Evolutionary conservation across 2,888 invertebrate genomes (phyloP), one percentile per base, ranked within the genome.

Genomic region (Petrophora chlorosata): DNA sequence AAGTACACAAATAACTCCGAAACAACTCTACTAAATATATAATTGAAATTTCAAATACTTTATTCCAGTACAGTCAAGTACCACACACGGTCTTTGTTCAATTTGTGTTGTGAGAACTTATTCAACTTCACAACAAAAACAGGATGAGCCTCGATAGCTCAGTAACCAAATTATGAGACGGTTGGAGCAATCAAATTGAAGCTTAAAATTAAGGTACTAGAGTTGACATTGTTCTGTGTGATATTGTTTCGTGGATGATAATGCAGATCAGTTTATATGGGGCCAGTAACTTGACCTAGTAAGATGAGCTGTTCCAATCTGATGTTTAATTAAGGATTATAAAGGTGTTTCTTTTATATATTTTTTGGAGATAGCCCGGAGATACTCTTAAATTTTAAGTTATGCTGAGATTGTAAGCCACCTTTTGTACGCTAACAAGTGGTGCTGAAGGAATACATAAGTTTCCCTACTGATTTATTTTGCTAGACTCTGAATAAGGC

Each of bases 81-180:
- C 19, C 41, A 40, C 15, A 40, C 15, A 28, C 33, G 35, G 17
- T 30, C 43, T 44, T 35, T 40, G 35, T 44, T 35, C 26, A 17
- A 19, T 35, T 32, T 44, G 19, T 35, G 23, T 36, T 35, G 28
- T 23, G 29, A 41, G 29, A 43, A 44, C 43, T 39, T 43, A 39
- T 44, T 49, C 48, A 36, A 48, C 48, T 29, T 15, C 19, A 3
- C 14, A 16, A 39, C 32, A 33, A 47, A 47, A 42, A 48, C 48
- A 38, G 15, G 36, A 42, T 38, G 35, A 47, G 42, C 26, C 10
- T n/a, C 12, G 8, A 42, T 32, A 22, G 28, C 42, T 41, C 26
- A 8, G 36, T 44, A 41, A 36, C 47, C 33, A 41, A 47, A 35
- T 40, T 30, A 44, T 35, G 15, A 10, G 7, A 8, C 5, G 17